phyloP scores from a whole-genome alignment of 2,888 invertebrate genomes.

The Thymelicus sylvestris region DNA sequence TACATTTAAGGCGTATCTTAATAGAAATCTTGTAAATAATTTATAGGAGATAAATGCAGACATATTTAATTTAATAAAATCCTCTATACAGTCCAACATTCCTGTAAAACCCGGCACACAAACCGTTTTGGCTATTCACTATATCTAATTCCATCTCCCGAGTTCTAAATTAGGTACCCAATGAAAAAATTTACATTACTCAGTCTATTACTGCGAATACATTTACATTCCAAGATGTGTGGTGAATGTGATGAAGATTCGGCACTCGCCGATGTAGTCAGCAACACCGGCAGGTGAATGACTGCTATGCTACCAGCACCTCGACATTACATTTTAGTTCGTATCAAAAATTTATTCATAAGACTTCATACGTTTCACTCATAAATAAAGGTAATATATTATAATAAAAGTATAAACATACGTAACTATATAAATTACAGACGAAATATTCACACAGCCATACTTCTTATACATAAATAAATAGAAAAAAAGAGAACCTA shows the following conservation, averaged over 20 bases:
- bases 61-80: constrained; percentile 6
- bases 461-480: constrained; percentile 75
- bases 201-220: constrained; percentile 69
- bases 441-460: constrained; percentile 78
- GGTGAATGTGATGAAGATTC: constrained; percentile 10
- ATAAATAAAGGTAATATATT: constrained; percentile 29
- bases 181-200: constrained; percentile 70
- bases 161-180: constrained; percentile 12
- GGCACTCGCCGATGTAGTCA: background rate
- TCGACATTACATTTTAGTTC: constrained; percentile 55
- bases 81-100: constrained; percentile 3
- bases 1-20: constrained; percentile 2
- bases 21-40: constrained; percentile 15
- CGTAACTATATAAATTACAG: constrained; percentile 69
- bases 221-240: constrained; percentile 5
- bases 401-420: constrained; percentile 41
- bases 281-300: too few relatives aligned
- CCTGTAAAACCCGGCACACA: constrained; percentile 18
- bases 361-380: constrained; percentile 19
- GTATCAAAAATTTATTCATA: constrained; percentile 41
- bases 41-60: constrained; percentile 16
- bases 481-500: constrained; percentile 60
- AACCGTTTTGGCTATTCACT: background rate
- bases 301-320: constrained; percentile 72
- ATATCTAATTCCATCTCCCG: constrained; percentile 13